Evolutionary conservation across 2,797 vertebrate genomes (phyloP), one percentile per base, ranked within the genome.

Genomic region (Ceryle rudis): DNA sequence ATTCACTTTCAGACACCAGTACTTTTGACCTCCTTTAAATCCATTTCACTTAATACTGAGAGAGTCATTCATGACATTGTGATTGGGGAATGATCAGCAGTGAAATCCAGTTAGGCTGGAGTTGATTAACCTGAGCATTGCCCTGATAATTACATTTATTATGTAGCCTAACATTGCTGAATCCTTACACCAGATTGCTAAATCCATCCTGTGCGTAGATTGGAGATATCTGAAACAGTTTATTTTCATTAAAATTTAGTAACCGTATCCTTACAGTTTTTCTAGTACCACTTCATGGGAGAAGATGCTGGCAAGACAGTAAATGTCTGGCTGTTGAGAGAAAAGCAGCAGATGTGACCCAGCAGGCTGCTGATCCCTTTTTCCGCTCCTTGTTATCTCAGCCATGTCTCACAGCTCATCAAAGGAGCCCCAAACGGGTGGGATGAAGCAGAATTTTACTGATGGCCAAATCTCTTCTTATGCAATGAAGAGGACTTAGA

Each of bases 291-390:
- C 25, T 69, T 62, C 33, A 49, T 52, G 67, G 20, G n/a, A 67
- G 55, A 81, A 80, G 65, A 71, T 69, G 31, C 14, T 92, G 22
- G 64, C 85, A 89, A 60, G 39, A 89, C 17, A 82, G 31, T 26
- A 64, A 55, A 61, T 25, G 14, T 71, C 69, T 61, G 14, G 2
- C 44, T 74, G 28, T 57, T 20, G 10, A 92, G 5, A 80, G 33
- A 66, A 93, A 90, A 90, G 46, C 33, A 88, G 57, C 33, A 88
- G 51, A 92, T 88, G 47, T 94, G 70, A 74, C 77, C 33, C 74
- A 83, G 57, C 35, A 81, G 66, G 46, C 35, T 81, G 58, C 44
- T 72, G 64, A 65, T 49, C 44, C 25, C 44, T 79, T 94, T 90
- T 85, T 39, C 70, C 0, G 0, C 41, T 89, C 75, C 67, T 60